These are phyloP conservation scores for Sinocyclocheilus anshuiensis DNA, from an alignment of 2,113 vertebrate genomes.

Conservation along the genomic window DNA sequence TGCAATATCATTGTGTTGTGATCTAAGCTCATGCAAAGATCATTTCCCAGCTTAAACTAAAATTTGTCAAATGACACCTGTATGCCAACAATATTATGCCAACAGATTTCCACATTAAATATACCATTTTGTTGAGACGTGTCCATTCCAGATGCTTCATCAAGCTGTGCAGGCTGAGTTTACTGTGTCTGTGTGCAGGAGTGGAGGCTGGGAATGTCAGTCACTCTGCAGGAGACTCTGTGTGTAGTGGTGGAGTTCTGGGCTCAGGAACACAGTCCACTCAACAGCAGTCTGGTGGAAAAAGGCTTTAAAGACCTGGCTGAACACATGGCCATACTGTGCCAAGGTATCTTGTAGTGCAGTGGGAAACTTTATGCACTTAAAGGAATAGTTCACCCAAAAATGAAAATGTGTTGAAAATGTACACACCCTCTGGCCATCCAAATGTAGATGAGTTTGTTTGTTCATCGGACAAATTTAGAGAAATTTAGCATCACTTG, in stretches of 20 bases:
- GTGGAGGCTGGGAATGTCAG: constrained; percentile 62
- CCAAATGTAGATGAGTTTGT: too few species aligned
- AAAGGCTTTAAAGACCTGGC: constrained; percentile 82
- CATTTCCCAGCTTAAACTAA: too few species aligned
- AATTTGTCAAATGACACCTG: not conserved
- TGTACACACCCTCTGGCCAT: too few species aligned
- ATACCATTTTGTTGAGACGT: constrained; percentile 4
- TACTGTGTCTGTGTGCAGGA: constrained; percentile 26
- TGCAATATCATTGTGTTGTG: too few species aligned
- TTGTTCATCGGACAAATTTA: too few species aligned
- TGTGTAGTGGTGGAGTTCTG: constrained; percentile 88
- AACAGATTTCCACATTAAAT: not conserved
- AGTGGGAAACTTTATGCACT: not conserved
- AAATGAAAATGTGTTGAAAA: not conserved
- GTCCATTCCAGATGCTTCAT: not conserved
- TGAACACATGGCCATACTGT: constrained; percentile 80
- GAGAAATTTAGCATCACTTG: too few species aligned
- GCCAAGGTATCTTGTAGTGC: constrained; percentile 75
- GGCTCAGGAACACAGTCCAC: constrained; percentile 82
- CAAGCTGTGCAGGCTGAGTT: not conserved
- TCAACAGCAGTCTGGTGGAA: constrained; percentile 79
- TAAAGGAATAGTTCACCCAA: not conserved
- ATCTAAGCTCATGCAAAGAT: too few species aligned
- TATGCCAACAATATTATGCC: not conserved
- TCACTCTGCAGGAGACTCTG: constrained; percentile 80